Conservation (phyloP, 2,113 vertebrate species). For the Dasypus novemcinctus region DNA sequence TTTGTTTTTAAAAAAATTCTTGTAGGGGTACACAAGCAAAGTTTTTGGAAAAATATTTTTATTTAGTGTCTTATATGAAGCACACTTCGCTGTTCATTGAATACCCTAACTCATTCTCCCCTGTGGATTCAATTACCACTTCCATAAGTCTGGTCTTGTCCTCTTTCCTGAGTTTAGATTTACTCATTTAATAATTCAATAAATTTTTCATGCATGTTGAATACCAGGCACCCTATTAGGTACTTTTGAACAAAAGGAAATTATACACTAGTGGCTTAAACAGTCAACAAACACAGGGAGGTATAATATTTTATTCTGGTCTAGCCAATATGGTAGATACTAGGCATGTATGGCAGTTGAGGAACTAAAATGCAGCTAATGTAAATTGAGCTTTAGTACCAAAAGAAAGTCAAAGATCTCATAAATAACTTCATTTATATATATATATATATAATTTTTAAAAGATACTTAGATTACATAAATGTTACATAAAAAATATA, state of each 20-base stretch:
- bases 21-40: neutral
- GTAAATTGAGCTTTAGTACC: neutral
- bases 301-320: neutral
- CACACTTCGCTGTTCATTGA: neutral
- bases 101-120: neutral
- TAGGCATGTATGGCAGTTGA: neutral
- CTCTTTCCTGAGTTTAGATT: neutral
- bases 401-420: neutral
- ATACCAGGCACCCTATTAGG: neutral
- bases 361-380: neutral
- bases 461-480: no score
- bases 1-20: neutral
- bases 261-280: neutral
- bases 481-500: no score
- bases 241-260: neutral
- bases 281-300: neutral
- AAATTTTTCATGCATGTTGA: neutral
- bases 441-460: no score
- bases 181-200: neutral
- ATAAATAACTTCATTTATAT: neutral
- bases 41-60: neutral
- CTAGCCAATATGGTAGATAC: neutral
- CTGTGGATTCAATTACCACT: neutral
- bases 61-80: neutral
- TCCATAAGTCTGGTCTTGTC: no score